Conservation (phyloP, 2,797 vertebrate genomes). For the Danio tinwini region DNA sequence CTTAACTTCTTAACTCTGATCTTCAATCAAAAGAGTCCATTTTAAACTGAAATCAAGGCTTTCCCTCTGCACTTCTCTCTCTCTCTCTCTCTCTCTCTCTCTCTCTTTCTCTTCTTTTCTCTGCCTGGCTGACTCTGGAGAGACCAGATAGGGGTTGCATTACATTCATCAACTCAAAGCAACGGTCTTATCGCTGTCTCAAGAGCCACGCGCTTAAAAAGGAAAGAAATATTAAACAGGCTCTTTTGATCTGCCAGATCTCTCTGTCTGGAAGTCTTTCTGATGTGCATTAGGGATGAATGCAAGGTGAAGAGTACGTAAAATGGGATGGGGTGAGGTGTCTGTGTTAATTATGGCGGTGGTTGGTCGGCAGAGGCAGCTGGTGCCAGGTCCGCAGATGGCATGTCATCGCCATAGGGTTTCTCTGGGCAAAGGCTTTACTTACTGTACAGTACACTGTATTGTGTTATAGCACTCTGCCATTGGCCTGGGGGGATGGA, state of each 20-base stretch:
- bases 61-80: neutral
- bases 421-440: constrained; percentile 67
- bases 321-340: neutral
- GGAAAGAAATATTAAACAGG: constrained; percentile 30
- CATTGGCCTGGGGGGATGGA: constrained; percentile 1
- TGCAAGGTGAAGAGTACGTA: constrained; percentile 41
- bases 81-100: too few species aligned
- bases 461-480: constrained; percentile 45
- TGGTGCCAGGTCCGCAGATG: constrained; percentile 59
- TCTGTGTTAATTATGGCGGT: constrained; percentile 25
- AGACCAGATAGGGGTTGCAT: constrained; percentile 42
- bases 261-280: constrained; percentile 52
- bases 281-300: constrained; percentile 46
- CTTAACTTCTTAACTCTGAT: constrained; percentile 61
- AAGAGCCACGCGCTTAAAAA: constrained; percentile 36
- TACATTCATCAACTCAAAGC: constrained; percentile 32
- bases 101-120: neutral
- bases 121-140: constrained; percentile 27
- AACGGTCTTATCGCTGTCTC: constrained; percentile 44
- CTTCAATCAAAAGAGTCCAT: constrained; percentile 50
- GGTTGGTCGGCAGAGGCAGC: constrained; percentile 39
- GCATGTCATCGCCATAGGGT: constrained; percentile 64
- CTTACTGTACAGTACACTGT: constrained; percentile 69
- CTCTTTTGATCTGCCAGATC: constrained; percentile 6
- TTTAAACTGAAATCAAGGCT: constrained; percentile 39